Base-by-base conservation (phyloP, 2,113 vertebrate genomes). In the Pholis gunnellus region DNA sequence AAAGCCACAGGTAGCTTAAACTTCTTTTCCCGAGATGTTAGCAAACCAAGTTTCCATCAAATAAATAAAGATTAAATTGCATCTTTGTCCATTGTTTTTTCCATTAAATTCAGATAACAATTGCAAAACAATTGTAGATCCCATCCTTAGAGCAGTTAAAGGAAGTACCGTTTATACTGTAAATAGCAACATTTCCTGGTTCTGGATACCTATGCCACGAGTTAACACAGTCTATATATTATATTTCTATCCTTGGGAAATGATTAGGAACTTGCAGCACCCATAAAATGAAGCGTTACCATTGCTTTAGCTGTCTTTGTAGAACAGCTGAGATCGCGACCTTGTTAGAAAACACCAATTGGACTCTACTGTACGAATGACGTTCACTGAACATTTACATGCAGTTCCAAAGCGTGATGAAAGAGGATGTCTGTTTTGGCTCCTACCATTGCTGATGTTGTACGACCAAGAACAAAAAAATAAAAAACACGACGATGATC, bases 391-490 rank as follows among this genome's bases (percentile, higher is more conserved):
- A 71, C 66, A 59, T 73, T 42, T 52, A 64, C 61, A 69, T 78
- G 80, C 31, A 63, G 27, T 22, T 60, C 31, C 42, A 76, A 61
- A 50, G 52, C 18, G 71, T 38, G 27, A 46, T 59, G 17, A 54
- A 63, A 38, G 54, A 67, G 36, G 61, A 69, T 22, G 63, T 73
- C 74, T 75, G 70, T 48, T 65, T 72, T 31, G 66, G 44, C 27
- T 72, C 44, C 77, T 83, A 56, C 59, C 72, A 48, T 57, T 63
- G 82, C 44, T 75, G 60, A 63, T 50, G 50, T 56, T 60, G 17
- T 44, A 76, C 13, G 36, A 60, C 48, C 44, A 73, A 68, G 72
- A 61, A 48, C 2, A 65, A 63, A 48, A 63, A 42, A 5, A 50
- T 40, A 7, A 9, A 72, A 5, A 57, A 57, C 46, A 17, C 1